A percentile compares a stretch with the other conserved stretches of the same genome.
Conservation (phyloP, 2,888 invertebrate genomes). For the Archips xylosteana region DNA sequence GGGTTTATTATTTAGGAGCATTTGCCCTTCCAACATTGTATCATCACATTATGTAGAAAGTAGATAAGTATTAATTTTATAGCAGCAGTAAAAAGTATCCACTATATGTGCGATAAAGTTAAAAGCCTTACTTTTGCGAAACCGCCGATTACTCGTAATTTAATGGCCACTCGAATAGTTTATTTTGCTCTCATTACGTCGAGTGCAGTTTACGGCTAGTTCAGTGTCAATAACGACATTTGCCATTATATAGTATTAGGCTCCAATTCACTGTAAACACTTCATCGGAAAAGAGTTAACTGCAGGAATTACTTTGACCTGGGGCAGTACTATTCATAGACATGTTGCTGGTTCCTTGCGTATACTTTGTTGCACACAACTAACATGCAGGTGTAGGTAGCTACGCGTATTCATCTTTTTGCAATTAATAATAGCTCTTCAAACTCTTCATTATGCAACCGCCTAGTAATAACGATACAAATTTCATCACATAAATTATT, state of each 20-base stretch:
- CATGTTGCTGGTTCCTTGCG: slow-evolving; percentile 49
- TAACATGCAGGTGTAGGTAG: neutral
- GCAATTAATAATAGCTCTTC: slow-evolving; percentile 4
- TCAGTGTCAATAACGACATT: slow-evolving; percentile 61
- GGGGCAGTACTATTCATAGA: slow-evolving; percentile 61
- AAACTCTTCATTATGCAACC: neutral
- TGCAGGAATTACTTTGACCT: slow-evolving; percentile 59
- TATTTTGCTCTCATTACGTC: slow-evolving; percentile 42
- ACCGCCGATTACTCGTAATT: slow-evolving; percentile 20
- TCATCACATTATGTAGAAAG: neutral
- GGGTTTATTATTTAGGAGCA: neutral
- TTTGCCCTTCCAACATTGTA: slow-evolving; percentile 5
- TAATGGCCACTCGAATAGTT: slow-evolving; percentile 44
- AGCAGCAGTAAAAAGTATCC: slow-evolving; percentile 5
- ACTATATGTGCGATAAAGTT: slow-evolving; percentile 6
- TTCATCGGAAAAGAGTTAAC: slow-evolving; percentile 61
- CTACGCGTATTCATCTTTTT: slow-evolving; percentile 47
- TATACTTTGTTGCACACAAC: slow-evolving; percentile 43
- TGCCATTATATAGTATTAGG: slow-evolving; percentile 61
- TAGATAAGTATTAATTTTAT: slow-evolving; percentile 5
- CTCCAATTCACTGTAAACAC: slow-evolving; percentile 62
- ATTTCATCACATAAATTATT: too few relatives aligned
- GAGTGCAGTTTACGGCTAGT: slow-evolving; percentile 45
- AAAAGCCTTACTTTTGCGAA: slow-evolving; percentile 18
- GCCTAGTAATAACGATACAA: too few relatives aligned